Base-by-base conservation (phyloP, 1,140 invertebrate species). In the Laupala kohalensis region DNA sequence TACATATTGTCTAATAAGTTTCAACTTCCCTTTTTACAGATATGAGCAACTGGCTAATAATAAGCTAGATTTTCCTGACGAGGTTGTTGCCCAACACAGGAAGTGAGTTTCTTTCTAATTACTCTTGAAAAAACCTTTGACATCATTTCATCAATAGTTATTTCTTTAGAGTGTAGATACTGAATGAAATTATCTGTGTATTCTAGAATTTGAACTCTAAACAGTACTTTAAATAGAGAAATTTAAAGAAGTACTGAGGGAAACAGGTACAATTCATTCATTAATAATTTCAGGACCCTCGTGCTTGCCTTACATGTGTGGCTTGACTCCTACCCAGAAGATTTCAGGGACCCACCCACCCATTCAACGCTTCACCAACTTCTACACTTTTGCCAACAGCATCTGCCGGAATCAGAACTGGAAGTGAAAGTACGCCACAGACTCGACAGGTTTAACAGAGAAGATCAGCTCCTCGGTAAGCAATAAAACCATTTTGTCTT, bases 321-420 rank as follows among this genome's bases (percentile, higher is more conserved):
- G 97, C 81, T 99, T 75, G 96, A 99, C 80, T 92, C 92, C 65
- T 98, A 97, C 80, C 92, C 94, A 63, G 95, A 98, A 81, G 97
- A 99, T 81, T 99, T 98, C 86, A 88, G 90, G 68, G 90, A 95
- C 75, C 87, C 90, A n/a, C 93, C 94, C 63, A 86, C 87, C 75
- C 91, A 93, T 81, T 84, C 88, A n/a, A 87, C 89, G 74, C 87
- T 98, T 72, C 83, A 87, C 67, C 87, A 92, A 79, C 85, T 98
- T 69, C 85, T 95, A 71, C 86, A 89, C 69, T 96, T 97, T 81
- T 93, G 92, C 70, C 86, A 89, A 74, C 87, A 90, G 73, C 87
- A 90, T 75, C 82, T 95, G 71, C 89, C 93, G 64, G 88, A 89
- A 74, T 89, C 92, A 71, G 89, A 93, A 79, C 83, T 94, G 76